phyloP scores from a whole-genome alignment of 92 coral and sea anemone genomes.

The Galaxea fascicularis region DNA sequence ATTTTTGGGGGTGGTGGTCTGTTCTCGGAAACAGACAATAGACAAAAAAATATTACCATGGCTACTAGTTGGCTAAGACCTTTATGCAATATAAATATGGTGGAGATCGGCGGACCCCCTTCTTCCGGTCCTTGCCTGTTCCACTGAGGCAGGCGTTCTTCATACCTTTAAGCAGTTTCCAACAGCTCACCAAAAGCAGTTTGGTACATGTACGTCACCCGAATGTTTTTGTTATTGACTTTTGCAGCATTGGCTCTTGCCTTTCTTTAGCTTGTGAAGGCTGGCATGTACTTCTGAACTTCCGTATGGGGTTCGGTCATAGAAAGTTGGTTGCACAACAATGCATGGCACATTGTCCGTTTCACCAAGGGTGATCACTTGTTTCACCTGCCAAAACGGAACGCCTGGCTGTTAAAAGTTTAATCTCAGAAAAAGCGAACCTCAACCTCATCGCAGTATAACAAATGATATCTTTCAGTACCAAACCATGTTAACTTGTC shows the following conservation, averaged over 20 bases:
- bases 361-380: conserved; percentile 22
- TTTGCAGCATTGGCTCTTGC: conserved; percentile 37
- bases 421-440: conserved; percentile 1
- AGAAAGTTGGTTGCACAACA: conserved; percentile 20
- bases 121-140: too few relatives aligned
- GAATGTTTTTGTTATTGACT: conserved; percentile 16
- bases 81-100: too few relatives aligned
- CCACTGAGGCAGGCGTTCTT: too few relatives aligned
- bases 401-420: conserved; percentile 1
- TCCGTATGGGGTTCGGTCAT: background rate
- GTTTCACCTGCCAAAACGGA: conserved; percentile 31
- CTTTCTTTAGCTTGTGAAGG: conserved; percentile 25
- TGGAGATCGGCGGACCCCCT: too few relatives aligned
- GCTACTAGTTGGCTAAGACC: too few relatives aligned
- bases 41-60: too few relatives aligned
- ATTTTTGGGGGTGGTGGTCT: too few relatives aligned
- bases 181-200: conserved; percentile 19
- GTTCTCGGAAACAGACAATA: too few relatives aligned
- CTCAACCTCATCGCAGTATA: conserved; percentile 10
- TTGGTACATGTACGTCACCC: conserved; percentile 42
- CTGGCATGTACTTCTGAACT: conserved; percentile 18
- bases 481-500: conserved; percentile 2
- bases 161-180: conserved; percentile 4
- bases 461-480: background rate
- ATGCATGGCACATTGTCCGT: conserved; percentile 17